Evolutionary conservation across 2,888 invertebrate species (phyloP), one percentile per base, ranked within the genome.

Genomic region (Orgyia antiqua): DNA sequence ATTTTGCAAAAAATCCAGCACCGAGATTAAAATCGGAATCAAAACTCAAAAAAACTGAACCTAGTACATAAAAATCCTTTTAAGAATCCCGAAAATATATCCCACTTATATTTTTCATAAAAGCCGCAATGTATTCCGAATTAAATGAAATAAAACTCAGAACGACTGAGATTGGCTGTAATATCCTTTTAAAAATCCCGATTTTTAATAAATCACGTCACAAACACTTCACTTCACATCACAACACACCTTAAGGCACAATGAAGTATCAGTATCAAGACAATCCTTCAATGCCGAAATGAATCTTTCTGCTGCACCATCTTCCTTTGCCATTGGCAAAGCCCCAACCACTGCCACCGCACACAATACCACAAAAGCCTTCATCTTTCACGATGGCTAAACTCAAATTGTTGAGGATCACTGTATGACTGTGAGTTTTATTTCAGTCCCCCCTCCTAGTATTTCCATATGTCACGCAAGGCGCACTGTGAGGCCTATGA

Each of bases 221-320:
- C 61, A 47, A 36, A 27, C 50, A 23, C 23, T 23, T 10, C 23
- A 23, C 23, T 23, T 10, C 23, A 23, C 23, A 6, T 23, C 23
- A 23, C 20, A 20, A 76, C 80, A 88, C 88, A 93, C 93, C 90
- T 93, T 93, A 45, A 93, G 73, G 65, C 93, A 93, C 70, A 92
- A 79, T 56, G 90, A 83, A 61, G 93, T 87, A 53, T 92, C 90
- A 42, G 89, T 88, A 42, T 90, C 89, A 55, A 92, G 89, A 72
- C 93, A 93, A 59, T 91, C 91, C 71, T 90, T 89, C 39, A 94
- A 53, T 4, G 73, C 62, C 3, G 78, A 74, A 36, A 84, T 59
- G 62, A 86, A 78, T 37, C 64, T 67, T 37, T 80, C 80, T 55
- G 80, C 46, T 2, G 27, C 42, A 2, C 78, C 76, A 47, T 83